A percentile compares a stretch with the other conserved stretches of the same genome.
phyloP scores from a whole-genome alignment of 2,797 vertebrate species.

The Okamejei kenojei region DNA sequence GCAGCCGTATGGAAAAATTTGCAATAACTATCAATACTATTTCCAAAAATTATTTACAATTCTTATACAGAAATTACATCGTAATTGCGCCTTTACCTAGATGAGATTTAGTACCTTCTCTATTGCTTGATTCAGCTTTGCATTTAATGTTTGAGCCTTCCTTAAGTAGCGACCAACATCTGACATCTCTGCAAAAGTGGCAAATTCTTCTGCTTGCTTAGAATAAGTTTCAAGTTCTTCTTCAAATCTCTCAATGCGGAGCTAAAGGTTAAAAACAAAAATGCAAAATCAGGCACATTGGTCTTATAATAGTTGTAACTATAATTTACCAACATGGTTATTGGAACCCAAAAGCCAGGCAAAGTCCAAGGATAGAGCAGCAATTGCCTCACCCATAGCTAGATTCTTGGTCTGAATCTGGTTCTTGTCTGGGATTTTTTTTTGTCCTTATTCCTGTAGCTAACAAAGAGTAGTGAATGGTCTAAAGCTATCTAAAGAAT shows the following conservation, averaged over 20 bases:
- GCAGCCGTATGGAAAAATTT: background rate
- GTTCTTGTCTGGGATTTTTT: background rate
- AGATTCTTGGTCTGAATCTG: background rate
- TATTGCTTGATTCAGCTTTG: slow-evolving; percentile 66
- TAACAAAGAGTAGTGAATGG: background rate
- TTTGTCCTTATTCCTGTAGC: background rate
- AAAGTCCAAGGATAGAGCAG: background rate
- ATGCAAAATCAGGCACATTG: background rate
- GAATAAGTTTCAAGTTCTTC: slow-evolving; percentile 71
- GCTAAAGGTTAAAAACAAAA: slow-evolving; percentile 51
- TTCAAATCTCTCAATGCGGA: slow-evolving; percentile 61
- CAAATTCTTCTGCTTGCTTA: slow-evolving; percentile 68
- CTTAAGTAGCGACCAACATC: slow-evolving; percentile 70
- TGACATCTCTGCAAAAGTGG: slow-evolving; percentile 59
- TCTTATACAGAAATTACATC: background rate
- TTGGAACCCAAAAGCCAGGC: background rate
- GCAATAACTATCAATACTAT: background rate
- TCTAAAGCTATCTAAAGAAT: no score
- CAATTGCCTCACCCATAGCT: background rate
- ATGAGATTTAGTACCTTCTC: slow-evolving; percentile 61
- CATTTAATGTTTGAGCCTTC: slow-evolving; percentile 66
- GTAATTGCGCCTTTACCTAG: background rate
- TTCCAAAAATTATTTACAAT: background rate
- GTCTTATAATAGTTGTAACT: background rate
- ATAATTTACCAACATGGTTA: background rate